Evolutionary conservation across 1,140 invertebrate species (phyloP).

Genomic region (Thereuonema tuberculata): DNA sequence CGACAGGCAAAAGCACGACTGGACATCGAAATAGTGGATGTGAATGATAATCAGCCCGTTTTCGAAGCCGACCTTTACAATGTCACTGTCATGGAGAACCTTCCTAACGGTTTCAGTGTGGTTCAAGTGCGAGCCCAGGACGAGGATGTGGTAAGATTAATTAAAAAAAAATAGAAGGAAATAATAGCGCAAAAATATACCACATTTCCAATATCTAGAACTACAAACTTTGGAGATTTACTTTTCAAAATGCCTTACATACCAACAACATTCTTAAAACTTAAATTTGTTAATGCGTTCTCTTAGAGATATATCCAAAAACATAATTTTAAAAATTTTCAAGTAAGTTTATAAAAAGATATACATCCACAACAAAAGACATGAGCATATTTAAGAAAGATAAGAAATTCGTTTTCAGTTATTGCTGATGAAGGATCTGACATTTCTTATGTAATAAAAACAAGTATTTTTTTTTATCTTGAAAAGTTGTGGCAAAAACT

Average conservation of each 20-base stretch:
- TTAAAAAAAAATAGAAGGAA: neutral
- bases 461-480: too few species aligned
- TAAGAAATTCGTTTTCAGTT: too few species aligned
- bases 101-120: conserved; percentile 71
- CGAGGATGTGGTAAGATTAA: conserved; percentile 43
- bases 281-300: too few species aligned
- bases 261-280: neutral
- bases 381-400: too few species aligned
- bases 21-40: conserved; percentile 59
- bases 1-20: conserved; percentile 54
- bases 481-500: too few species aligned
- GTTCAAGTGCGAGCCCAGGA: conserved; percentile 64
- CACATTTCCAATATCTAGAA: too few species aligned
- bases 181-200: neutral
- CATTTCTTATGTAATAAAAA: too few species aligned
- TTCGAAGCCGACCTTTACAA: conserved; percentile 80
- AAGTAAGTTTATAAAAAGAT: too few species aligned
- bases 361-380: too few species aligned
- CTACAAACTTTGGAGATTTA: neutral
- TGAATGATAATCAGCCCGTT: conserved; percentile 69
- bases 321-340: too few species aligned
- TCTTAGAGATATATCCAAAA: too few species aligned
- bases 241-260: neutral
- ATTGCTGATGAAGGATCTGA: too few species aligned
- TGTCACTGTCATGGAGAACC: conserved; percentile 78